Percentiles rank a stretch among this genome's conserved stretches.
Conservation (phyloP, 2,113 vertebrate genomes). For the Chlamydotis undulata region DNA sequence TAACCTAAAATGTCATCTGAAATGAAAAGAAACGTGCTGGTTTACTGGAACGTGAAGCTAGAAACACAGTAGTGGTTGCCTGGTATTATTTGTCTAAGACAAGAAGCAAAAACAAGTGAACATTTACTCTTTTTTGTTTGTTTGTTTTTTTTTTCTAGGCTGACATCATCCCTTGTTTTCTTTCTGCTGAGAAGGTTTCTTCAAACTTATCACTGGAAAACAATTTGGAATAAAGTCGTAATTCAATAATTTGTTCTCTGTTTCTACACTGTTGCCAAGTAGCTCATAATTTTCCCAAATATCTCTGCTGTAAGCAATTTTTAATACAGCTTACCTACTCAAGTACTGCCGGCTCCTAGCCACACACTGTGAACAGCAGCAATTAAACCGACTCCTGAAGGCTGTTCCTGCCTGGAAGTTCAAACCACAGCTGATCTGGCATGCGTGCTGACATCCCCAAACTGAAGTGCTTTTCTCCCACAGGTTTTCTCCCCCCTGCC, state of each 20-base stretch:
- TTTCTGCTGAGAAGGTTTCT: not conserved
- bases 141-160: not conserved
- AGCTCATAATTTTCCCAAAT: not conserved
- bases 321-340: not conserved
- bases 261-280: not conserved
- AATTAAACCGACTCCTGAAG: not conserved
- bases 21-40: slow-evolving; percentile 30
- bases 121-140: not conserved
- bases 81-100: not conserved
- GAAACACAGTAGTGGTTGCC: not conserved
- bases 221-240: not conserved
- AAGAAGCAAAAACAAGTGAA: not conserved
- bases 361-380: not conserved
- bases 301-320: not conserved
- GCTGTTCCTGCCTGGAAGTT: not conserved
- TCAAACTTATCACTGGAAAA: not conserved
- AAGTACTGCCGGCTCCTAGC: not conserved
- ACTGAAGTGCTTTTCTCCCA: not conserved
- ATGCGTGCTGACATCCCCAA: not conserved
- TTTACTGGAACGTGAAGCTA: not conserved
- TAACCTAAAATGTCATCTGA: slow-evolving; percentile 61
- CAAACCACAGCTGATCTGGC: not conserved
- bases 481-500: not conserved
- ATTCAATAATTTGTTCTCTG: not conserved
- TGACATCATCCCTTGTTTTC: not conserved